Conservation (phyloP, 2,888 invertebrate genomes). For the Rhamphomyia laevipes region DNA sequence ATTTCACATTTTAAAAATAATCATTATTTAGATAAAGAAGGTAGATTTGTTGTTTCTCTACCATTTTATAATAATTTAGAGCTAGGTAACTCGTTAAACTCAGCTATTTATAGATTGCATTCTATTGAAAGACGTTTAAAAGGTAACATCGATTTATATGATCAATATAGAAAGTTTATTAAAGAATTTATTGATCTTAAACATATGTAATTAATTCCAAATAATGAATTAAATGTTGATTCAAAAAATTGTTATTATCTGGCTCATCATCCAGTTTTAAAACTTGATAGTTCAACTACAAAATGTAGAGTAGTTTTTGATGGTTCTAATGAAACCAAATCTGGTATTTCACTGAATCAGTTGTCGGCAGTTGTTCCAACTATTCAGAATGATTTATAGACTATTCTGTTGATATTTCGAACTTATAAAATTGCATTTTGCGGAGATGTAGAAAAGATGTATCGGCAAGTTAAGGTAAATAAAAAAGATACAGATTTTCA, state of each 20-base stretch:
- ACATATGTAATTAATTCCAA: neutral
- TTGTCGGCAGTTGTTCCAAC: neutral
- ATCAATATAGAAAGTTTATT: neutral
- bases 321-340: neutral
- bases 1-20: neutral
- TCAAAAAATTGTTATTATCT: neutral
- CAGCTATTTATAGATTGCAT: neutral
- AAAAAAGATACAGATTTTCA: conserved; percentile 8
- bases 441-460: conserved; percentile 7
- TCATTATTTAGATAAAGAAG: neutral
- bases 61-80: neutral
- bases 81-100: neutral
- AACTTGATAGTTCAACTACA: neutral
- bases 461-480: conserved; percentile 3
- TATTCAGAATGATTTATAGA: conserved; percentile 1
- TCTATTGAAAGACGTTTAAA: neutral
- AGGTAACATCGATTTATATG: neutral
- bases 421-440: conserved; percentile 13
- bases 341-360: conserved; percentile 5
- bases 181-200: neutral
- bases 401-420: neutral
- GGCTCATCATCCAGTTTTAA: neutral
- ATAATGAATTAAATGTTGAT: neutral
- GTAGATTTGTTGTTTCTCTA: neutral
- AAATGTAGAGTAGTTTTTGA: conserved; percentile 7